Evolutionary conservation across 2,113 vertebrate genomes (phyloP), one percentile per base, ranked within the genome.

Genomic region (Pampusana beccarii): DNA sequence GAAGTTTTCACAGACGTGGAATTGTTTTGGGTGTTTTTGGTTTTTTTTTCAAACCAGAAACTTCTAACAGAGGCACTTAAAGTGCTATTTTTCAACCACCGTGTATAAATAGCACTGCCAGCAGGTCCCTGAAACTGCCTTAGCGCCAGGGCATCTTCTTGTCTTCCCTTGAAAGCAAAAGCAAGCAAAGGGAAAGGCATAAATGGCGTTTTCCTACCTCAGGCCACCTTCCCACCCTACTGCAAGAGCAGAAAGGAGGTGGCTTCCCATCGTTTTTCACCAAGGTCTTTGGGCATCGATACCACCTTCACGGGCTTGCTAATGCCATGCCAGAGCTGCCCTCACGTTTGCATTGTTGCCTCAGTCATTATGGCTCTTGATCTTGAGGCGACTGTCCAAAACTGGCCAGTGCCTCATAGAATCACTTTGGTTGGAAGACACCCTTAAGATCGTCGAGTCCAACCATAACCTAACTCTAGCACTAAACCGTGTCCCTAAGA

Each of bases 101-200:
- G 40, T 87, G 78, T 94, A 96, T 84, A 95, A 96, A 96, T 92
- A 96, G 93, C 58, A 21, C 73, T 69, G 88, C 83, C 86, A 57
- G 84, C 84, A 67, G 89, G 84, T 86, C 71, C 75, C 91, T 88
- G 80, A 44, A 26, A 11, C 53, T 5, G 36, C 86, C 44, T 8
- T 5, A 72, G 67, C 16, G 0, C 11, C 7, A 26, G 85, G 26
- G 82, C 71, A 17, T 54, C 82, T 2, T 46, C 46, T 34, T 3
- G 0, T 34, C 89, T 62, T 71, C 57, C 50, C 36, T 9, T 20
- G 1, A 4, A 34, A 71, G 87, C 31, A 66, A 72, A 46, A 50
- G 29, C 44, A 8, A 60, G 67, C 23, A 23, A 57, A 71, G 80
- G 48, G 51, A 65, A 57, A 34, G 73, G 38, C 46, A 36, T 46